Evolutionary conservation across 2,888 invertebrate genomes (phyloP).

Genomic region (Galerucella nymphaeae): DNA sequence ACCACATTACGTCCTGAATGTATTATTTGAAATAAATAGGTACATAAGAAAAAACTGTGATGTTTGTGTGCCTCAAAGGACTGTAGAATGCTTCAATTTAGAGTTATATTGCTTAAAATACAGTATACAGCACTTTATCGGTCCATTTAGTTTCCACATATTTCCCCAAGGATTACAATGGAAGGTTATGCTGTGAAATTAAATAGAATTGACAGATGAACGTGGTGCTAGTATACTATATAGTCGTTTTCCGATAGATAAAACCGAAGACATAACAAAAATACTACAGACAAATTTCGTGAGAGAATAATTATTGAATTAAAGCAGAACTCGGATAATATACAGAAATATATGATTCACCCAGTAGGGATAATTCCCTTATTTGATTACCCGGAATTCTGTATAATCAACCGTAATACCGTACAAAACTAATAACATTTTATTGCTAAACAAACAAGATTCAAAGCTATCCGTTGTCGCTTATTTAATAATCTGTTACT

Average conservation of each 20-base stretch:
- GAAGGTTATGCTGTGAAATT: slow-evolving; percentile 19
- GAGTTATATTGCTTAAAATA: slow-evolving; percentile 23
- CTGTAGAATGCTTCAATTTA: slow-evolving; percentile 12
- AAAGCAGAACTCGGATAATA: too few species aligned
- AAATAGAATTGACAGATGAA: slow-evolving; percentile 32
- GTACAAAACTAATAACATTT: too few species aligned
- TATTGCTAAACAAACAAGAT: too few species aligned
- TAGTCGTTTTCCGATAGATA: background rate
- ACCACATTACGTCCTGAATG: too few species aligned
- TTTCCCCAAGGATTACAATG: slow-evolving; percentile 29
- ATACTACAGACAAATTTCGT: too few species aligned
- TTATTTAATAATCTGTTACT: background rate
- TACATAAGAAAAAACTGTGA: background rate
- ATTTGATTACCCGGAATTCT: too few species aligned
- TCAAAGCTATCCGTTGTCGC: background rate
- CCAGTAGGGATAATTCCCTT: too few species aligned
- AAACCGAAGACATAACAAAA: too few species aligned
- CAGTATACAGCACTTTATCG: slow-evolving; percentile 14
- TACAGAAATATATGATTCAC: too few species aligned
- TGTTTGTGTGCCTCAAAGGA: background rate
- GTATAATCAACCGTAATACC: too few species aligned
- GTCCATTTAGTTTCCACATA: slow-evolving; percentile 27
- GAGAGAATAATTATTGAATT: too few species aligned
- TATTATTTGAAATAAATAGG: too few species aligned
- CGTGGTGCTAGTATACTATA: slow-evolving; percentile 13